phyloP scores from a whole-genome alignment of 1,140 invertebrate species.

The Aporrectodea caliginosa region DNA sequence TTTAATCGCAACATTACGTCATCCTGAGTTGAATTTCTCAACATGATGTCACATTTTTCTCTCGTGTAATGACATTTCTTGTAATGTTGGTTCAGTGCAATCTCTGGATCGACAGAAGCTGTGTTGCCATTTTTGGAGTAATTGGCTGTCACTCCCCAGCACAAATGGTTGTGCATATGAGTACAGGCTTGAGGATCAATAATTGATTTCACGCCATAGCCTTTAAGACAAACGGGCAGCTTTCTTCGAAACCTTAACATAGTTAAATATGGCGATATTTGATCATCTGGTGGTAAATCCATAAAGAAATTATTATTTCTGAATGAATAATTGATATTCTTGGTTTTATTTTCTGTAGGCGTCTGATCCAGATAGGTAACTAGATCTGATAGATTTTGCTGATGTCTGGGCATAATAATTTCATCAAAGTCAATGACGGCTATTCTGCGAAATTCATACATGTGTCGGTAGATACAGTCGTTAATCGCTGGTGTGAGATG shows the following conservation, averaged over 20 bases:
- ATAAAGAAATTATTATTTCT: conserved; percentile 28
- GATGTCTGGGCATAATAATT: conserved; percentile 33
- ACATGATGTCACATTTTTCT: no score
- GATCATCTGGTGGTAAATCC: conserved; percentile 1
- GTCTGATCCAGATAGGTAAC: conserved; percentile 5
- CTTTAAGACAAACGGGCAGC: neutral
- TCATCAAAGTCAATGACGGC: conserved; percentile 34
- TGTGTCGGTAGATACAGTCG: conserved; percentile 34
- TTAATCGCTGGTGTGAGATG: conserved; percentile 30
- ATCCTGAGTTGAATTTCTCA: no score
- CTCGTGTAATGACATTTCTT: no score
- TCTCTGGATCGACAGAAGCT: no score
- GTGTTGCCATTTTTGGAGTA: no score
- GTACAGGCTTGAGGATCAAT: neutral
- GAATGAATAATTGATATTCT: conserved; percentile 11
- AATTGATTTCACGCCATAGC: neutral
- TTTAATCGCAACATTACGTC: no score
- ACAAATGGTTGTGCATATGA: neutral
- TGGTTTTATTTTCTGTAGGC: neutral
- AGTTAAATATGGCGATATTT: neutral
- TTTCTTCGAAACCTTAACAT: conserved; percentile 3
- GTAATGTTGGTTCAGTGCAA: no score
- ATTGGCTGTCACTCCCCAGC: neutral
- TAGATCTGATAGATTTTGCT: conserved; percentile 16
- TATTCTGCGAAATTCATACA: conserved; percentile 29